These are phyloP conservation scores for Hypotaenidia philippensis DNA, from an alignment of 2,797 vertebrate species.

Conservation along the genomic window DNA sequence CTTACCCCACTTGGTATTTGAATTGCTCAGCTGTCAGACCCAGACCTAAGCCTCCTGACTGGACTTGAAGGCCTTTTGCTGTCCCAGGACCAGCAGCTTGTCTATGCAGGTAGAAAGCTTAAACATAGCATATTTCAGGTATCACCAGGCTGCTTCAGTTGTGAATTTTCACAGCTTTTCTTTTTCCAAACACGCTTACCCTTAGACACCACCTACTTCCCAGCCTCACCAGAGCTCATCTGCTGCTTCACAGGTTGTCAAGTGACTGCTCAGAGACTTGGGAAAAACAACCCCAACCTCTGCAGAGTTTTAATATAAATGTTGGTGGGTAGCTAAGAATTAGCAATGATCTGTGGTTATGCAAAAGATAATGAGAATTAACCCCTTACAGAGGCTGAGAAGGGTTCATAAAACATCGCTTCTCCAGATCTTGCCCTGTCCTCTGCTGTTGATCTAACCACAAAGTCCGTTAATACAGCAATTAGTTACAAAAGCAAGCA, in stretches of 20 bases:
- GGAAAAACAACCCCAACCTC: not conserved
- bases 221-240: not conserved
- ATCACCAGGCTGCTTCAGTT: not conserved
- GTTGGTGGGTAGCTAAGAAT: not conserved
- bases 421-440: not conserved
- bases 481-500: not conserved
- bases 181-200: not conserved
- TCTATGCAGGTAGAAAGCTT: not conserved
- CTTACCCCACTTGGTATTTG: not conserved
- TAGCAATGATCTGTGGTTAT: not conserved
- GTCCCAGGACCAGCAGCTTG: not conserved
- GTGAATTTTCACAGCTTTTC: constrained; percentile 10
- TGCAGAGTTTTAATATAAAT: not conserved
- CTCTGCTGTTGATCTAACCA: not conserved
- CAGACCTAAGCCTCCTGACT: not conserved
- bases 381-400: not conserved
- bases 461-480: not conserved
- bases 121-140: not conserved
- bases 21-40: not conserved
- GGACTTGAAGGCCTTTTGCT: not conserved
- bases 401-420: not conserved
- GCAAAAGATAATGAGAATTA: not conserved
- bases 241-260: not conserved
- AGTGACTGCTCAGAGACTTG: not conserved
- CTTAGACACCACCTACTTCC: constrained; percentile 18